Evolutionary conservation across 2,888 invertebrate genomes (phyloP), one percentile per base, ranked within the genome.

Genomic region (Beris chalybata): DNA sequence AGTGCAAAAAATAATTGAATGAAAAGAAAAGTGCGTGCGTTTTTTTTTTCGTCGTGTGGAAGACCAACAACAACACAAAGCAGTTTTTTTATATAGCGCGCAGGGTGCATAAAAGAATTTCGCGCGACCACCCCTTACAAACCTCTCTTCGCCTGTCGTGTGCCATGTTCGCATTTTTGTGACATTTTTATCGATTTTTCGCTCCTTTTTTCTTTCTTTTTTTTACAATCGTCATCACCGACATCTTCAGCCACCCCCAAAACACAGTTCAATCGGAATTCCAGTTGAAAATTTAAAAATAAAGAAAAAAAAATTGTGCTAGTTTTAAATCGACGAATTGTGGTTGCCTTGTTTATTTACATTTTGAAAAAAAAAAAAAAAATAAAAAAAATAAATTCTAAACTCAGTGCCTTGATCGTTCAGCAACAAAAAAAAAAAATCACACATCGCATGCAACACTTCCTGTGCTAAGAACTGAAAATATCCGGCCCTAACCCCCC

Each of bases 101-200:
- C 69, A 70, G 70, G 68, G 69, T 69, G 63, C 53, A 63, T 38
- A 38, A 38, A 38, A 38, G 38, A 38, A 38, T 38, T 38, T 38
- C 9, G 38, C 13, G 57, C 11, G 12, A 15, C 61, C 52, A 15
- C 61, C 38, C 22, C 52, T 47, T 47, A 48, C 32, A 4, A 44
- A 29, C 29, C 13, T 22, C 12, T 7, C 52, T 15, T 13, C 59
- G 22, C 22, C n/a, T 52, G 32, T 59, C 38, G 12, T 30, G 22
- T 47, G 61, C 11, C 52, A 47, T 61, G 61, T 52, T 61, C 32
- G 57, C 55, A 67, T 47, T 52, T 64, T 47, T 50, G 52, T 52
- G 65, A 56, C 55, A 57, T 65, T 52, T 56, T 65, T 57, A 56
- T 57, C 50, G 57, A 52, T 65, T 56, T 57, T 52, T 53, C 54